phyloP scores from a whole-genome alignment of 2,113 vertebrate genomes.

The Scomber colias region DNA sequence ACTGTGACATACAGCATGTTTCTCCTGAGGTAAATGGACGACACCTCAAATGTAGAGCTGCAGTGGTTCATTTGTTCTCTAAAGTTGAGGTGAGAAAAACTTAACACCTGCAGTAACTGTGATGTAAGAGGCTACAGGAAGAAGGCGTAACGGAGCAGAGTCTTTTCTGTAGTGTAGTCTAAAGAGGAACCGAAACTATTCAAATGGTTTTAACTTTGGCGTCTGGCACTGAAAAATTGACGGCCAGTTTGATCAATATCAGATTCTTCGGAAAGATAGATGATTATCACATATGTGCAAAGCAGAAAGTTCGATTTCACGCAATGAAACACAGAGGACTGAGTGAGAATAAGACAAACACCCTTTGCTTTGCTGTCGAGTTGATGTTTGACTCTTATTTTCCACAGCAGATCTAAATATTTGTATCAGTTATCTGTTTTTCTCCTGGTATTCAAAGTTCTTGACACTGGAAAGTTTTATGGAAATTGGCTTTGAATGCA shows the following conservation, averaged over 20 bases:
- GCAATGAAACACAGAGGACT: background rate
- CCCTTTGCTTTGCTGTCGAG: background rate
- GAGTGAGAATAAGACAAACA: constrained; percentile 9
- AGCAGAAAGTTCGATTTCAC: constrained; percentile 48
- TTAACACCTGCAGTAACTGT: background rate
- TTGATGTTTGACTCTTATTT: constrained; percentile 21
- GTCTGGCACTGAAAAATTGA: constrained; percentile 17
- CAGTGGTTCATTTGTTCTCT: background rate
- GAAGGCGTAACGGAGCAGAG: too few species aligned
- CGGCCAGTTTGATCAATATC: constrained; percentile 33
- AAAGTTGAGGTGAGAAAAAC: background rate
- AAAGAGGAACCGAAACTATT: background rate
- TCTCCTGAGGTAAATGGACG: background rate
- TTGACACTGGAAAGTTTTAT: constrained; percentile 35
- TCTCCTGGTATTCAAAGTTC: background rate
- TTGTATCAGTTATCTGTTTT: constrained; percentile 10
- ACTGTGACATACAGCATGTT: background rate
- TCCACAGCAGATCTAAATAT: background rate
- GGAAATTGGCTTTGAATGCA: constrained; percentile 34
- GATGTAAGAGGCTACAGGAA: background rate
- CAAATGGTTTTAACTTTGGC: background rate
- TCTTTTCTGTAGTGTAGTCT: too few species aligned
- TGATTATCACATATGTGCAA: constrained; percentile 47
- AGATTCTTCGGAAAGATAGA: constrained; percentile 33
- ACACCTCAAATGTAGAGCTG: background rate